These are phyloP conservation scores for Chloromyia formosa DNA, from an alignment of 2,888 invertebrate genomes.

Conservation along the genomic window DNA sequence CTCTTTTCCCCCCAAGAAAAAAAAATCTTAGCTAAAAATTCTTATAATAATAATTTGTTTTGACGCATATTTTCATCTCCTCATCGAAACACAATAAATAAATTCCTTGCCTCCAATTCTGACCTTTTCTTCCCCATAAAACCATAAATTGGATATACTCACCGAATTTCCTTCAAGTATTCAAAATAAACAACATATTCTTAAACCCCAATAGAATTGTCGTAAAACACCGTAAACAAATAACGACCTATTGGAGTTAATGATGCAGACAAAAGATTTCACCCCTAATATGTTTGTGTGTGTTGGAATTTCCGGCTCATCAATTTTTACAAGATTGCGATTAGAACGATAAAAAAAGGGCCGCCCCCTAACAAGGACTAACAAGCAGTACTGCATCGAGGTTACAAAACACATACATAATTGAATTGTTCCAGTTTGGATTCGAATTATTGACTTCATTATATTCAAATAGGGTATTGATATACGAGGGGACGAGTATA, in stretches of 20 bases:
- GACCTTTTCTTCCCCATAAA: no score
- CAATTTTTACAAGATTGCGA: slow-evolving; percentile 37
- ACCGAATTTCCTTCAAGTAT: no score
- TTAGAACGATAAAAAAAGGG: slow-evolving; percentile 17
- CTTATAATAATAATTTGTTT: no score
- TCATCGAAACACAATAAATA: no score
- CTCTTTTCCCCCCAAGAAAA: no score
- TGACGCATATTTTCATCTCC: no score
- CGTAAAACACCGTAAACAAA: slow-evolving; percentile 17
- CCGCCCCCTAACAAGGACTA: neutral
- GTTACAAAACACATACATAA: neutral
- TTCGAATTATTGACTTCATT: no score
- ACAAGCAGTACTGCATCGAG: neutral
- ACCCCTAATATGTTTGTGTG: slow-evolving; percentile 22
- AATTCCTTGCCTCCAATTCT: no score
- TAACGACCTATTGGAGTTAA: slow-evolving; percentile 32
- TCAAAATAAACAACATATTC: slow-evolving; percentile 16
- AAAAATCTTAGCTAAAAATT: no score
- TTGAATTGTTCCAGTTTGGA: neutral
- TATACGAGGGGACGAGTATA: no score
- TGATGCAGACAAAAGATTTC: slow-evolving; percentile 16
- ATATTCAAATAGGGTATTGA: no score
- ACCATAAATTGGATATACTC: no score
- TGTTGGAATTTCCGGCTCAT: slow-evolving; percentile 25
- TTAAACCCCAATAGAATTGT: slow-evolving; percentile 4